Evolutionary conservation across 2,797 vertebrate genomes (phyloP), one percentile per base, ranked within the genome.

Genomic region (Moxostoma hubbsi): DNA sequence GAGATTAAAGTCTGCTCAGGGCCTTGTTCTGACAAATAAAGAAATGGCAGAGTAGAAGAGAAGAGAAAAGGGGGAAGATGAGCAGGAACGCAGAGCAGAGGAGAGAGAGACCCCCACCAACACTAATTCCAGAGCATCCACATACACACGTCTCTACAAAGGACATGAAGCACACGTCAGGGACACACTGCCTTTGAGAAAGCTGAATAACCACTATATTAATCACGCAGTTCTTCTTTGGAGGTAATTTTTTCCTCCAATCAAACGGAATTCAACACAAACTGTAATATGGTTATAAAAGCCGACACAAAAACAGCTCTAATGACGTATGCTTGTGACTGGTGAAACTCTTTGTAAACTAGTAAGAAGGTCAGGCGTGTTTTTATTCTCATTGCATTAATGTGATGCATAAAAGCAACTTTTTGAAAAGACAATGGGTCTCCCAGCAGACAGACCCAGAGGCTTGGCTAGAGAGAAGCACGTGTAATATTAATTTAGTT

Each of bases 1-100:
- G 89, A 94, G 92, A 93, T 93, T 93, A 93, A 91, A 93, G 92
- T 90, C 85, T 88, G 90, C 91, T 89, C 87, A 80, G 87, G 92
- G 93, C 90, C 85, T 86, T 65, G 78, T 88, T 88, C 85, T 46
- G 85, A 89, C 88, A 90, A 91, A 93, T 86, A 89, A 89, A 90
- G 88, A 90, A 87, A 93, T 77, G 86, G 55, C 66, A 71, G 64
- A 77, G 68, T 51, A 83, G 61, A 77, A 55, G 57, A 78, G 45
- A 80, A 73, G 51, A 73, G 73, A 11, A 83, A 87, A 89, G 88
- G 84, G 87, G 84, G 79, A 86, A 54, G 58, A 85, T 87, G 86
- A 86, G 79, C 80, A 86, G 76, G 74, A 87, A 81, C 57, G 82
- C 77, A 79, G 81, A 79, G 62, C 49, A 82, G 84, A 73, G 36